Percentiles rank a stretch among this genome's conserved stretches.
Evolutionary conservation across 2,888 invertebrate species (phyloP).

Genomic region (Aporophyla nigra): DNA sequence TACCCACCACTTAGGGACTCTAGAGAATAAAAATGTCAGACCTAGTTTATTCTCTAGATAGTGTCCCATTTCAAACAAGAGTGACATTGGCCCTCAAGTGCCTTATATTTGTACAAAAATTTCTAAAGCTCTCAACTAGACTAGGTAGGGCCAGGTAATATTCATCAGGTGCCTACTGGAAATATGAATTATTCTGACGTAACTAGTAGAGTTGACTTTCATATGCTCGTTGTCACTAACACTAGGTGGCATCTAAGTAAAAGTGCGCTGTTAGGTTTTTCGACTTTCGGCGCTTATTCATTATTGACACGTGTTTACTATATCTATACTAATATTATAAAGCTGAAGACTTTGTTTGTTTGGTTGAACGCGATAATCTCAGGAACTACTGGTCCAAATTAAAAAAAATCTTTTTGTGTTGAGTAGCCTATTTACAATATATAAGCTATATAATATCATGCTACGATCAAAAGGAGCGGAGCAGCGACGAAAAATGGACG

Average conservation of each 20-base stretch:
- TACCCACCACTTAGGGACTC: background rate
- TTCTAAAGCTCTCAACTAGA: slow-evolving; percentile 47
- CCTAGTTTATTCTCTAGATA: slow-evolving; percentile 17
- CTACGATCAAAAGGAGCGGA: too few species aligned
- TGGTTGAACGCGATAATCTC: too few species aligned
- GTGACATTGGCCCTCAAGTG: slow-evolving; percentile 21
- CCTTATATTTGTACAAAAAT: slow-evolving; percentile 59
- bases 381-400: too few species aligned
- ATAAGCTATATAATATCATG: too few species aligned
- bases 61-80: slow-evolving; percentile 22
- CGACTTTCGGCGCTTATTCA: background rate
- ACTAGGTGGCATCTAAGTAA: background rate
- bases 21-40: background rate
- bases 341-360: too few species aligned
- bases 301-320: too few species aligned
- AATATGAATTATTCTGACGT: slow-evolving; percentile 66
- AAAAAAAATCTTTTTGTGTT: too few species aligned
- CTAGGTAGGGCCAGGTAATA: slow-evolving; percentile 50
- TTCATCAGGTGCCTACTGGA: slow-evolving; percentile 62
- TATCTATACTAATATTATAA: too few species aligned
- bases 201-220: slow-evolving; percentile 39
- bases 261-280: background rate
- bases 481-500: too few species aligned
- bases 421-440: too few species aligned
- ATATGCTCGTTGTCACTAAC: background rate